Evolutionary conservation across 2,113 vertebrate species (phyloP).

Genomic region (Alces alces): DNA sequence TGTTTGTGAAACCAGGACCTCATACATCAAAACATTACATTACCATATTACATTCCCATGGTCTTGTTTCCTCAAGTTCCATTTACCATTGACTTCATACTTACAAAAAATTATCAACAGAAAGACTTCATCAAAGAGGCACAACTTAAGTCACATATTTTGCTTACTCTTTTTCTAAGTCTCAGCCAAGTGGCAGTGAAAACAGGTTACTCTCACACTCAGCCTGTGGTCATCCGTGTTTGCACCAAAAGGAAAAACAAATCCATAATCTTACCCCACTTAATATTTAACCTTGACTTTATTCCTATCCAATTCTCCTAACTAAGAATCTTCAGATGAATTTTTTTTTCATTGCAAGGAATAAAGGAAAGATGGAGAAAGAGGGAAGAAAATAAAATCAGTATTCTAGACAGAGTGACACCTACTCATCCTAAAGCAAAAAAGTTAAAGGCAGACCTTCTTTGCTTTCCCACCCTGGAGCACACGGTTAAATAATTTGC

Average conservation of each 20-base stretch:
- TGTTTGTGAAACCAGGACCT: neutral
- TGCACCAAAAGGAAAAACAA: neutral
- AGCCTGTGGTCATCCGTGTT: neutral
- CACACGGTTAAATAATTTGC: neutral
- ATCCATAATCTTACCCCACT: neutral
- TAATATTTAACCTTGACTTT: constrained; percentile 23
- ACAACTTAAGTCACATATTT: neutral
- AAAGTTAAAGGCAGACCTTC: neutral
- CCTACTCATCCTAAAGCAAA: neutral
- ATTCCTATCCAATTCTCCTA: neutral
- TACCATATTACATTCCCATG: neutral
- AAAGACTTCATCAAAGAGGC: neutral
- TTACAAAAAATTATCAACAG: neutral
- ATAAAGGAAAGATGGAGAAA: neutral
- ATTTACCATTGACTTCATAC: neutral
- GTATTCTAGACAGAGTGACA: neutral
- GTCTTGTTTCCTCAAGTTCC: neutral
- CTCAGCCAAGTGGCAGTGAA: neutral
- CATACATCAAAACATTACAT: neutral
- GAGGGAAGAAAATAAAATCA: neutral
- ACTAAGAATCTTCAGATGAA: neutral
- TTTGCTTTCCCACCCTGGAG: neutral
- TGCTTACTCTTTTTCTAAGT: neutral
- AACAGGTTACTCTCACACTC: neutral
- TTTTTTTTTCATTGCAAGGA: neutral